phyloP scores from a whole-genome alignment of 2,888 invertebrate genomes.

The Heliconius sara region DNA sequence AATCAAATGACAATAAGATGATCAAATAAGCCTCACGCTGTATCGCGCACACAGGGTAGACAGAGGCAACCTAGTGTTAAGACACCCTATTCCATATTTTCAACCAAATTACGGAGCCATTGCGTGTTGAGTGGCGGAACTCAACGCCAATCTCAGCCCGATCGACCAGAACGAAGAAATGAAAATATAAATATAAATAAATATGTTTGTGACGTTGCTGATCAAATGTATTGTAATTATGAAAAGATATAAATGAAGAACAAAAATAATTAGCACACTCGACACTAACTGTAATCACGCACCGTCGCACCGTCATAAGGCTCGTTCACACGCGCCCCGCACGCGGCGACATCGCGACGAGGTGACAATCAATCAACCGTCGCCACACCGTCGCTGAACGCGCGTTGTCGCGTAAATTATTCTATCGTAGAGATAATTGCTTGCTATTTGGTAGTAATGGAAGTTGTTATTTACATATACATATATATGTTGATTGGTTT shows the following conservation, averaged over 20 bases:
- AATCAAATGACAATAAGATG: too few species aligned
- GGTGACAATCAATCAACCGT: conserved; percentile 59
- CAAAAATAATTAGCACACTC: background rate
- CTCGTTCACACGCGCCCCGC: conserved; percentile 54
- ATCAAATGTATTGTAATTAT: background rate
- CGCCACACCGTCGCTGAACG: conserved; percentile 37
- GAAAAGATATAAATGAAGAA: background rate
- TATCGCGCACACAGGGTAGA: too few species aligned
- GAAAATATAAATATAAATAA: too few species aligned
- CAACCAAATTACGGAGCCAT: too few species aligned
- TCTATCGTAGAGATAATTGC: conserved; percentile 53
- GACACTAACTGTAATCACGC: background rate
- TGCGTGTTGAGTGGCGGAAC: too few species aligned
- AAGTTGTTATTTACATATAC: background rate
- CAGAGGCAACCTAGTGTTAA: too few species aligned
- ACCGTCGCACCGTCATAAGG: conserved; percentile 54
- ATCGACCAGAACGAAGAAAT: too few species aligned
- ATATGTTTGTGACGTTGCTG: too few species aligned
- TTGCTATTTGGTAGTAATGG: conserved; percentile 18
- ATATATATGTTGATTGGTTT: background rate
- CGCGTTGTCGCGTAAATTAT: conserved; percentile 56
- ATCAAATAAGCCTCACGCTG: background rate
- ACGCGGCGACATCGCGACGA: conserved; percentile 56
- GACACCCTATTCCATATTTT: too few species aligned
- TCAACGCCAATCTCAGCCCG: background rate